Base-by-base conservation (phyloP, 2,113 vertebrate genomes). In the Formicarius rufipectus region DNA sequence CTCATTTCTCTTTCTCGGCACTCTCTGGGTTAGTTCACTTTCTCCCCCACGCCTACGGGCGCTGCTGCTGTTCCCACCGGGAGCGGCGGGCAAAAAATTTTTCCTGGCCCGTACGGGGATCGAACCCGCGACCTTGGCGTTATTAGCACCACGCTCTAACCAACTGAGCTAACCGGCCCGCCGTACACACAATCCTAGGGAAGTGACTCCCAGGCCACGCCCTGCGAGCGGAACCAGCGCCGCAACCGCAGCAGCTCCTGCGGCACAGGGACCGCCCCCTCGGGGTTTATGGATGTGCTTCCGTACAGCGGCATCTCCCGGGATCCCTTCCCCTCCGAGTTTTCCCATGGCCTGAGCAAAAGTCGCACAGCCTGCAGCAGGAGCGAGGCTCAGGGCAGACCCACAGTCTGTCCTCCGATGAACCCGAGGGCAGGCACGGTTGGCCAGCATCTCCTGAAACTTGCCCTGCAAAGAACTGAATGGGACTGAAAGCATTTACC, bases 81-180 rank as follows among this genome's bases (percentile, higher is more conserved):
- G n/a, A n/a, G n/a, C n/a, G 12, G 22, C 24, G 4, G 40, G 5
- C 35, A 87, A 85, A 87, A 56, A 0, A n/a, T n/a, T n/a, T n/a
- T n/a, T 1, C 2, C 0, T 64, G 82, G 25, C 49, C 37, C 7
- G 64, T 89, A 93, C 87, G 84, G 97, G 96, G 95, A 97, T 97
- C 95, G 95, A 98, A 97, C 97, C 97, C 95, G 93, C 95, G 95
- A 97, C 97, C 95, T 97, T 97, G 96, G 95, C 96, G 96, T 97
- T 97, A 96, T 96, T 97, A 84, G 72, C 64, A 97, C 97, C 97
- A 97, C 94, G 96, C 96, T 97, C 96, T 97, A 97, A 97, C 97
- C 97, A 98, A 95, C 97, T 97, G 96, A 97, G 96, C 96, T 97
- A 97, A 97, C 96, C 95, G 92, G 94, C 96, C 45, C 44, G 17